phyloP scores from a whole-genome alignment of 2,888 invertebrate species.

The Euspilapteryx auroguttella region DNA sequence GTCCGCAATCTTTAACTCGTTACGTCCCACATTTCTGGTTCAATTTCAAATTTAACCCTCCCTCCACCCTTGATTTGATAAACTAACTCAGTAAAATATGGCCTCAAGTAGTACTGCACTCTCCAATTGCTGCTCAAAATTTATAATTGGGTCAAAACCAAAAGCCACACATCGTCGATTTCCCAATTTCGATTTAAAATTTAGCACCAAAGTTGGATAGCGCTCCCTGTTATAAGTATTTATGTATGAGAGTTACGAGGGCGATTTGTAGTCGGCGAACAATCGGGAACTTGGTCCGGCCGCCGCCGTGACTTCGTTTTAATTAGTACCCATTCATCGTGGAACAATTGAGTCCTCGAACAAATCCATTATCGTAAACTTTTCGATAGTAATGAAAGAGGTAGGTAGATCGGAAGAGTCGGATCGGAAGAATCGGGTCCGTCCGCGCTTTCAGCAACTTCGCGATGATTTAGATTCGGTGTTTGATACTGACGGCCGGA shows the following conservation, averaged over 20 bases:
- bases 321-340: slow-evolving; percentile 61
- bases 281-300: slow-evolving; percentile 50
- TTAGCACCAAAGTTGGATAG: slow-evolving; percentile 41
- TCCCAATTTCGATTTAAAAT: slow-evolving; percentile 44
- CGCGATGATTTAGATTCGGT: slow-evolving; percentile 3
- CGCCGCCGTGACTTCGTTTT: slow-evolving; percentile 57
- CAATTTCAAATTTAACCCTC: slow-evolving; percentile 44
- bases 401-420: slow-evolving; percentile 45
- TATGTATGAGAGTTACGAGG: slow-evolving; percentile 30
- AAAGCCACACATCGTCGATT: too few species aligned
- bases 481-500: slow-evolving; percentile 3
- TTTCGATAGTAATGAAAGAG: slow-evolving; percentile 58
- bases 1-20: slow-evolving; percentile 49
- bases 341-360: slow-evolving; percentile 54
- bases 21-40: slow-evolving; percentile 29
- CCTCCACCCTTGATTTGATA: slow-evolving; percentile 26
- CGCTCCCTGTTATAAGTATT: too few species aligned
- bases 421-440: slow-evolving; percentile 27
- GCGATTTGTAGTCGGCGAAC: slow-evolving; percentile 53
- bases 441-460: slow-evolving; percentile 9
- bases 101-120: not conserved
- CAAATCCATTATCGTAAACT: slow-evolving; percentile 57
- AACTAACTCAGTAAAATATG: slow-evolving; percentile 1
- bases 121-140: not conserved
- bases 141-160: slow-evolving; percentile 17